Evolutionary conservation across 2,888 invertebrate genomes (phyloP).

Genomic region (Cyaniris semiargus): DNA sequence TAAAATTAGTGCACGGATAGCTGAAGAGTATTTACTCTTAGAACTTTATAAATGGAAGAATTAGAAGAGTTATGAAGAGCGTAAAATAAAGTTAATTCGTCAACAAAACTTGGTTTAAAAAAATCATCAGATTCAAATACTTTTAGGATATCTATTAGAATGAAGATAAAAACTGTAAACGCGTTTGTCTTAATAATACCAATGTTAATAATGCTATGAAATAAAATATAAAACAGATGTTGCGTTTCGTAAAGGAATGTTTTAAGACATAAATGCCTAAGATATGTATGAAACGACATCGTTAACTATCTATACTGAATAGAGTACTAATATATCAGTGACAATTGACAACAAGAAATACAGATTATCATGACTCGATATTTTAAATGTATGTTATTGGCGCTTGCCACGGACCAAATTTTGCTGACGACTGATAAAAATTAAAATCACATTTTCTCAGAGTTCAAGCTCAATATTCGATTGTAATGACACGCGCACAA

Average conservation of each 20-base stretch:
- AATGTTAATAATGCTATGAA: no score
- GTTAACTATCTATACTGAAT: not conserved
- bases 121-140: not conserved
- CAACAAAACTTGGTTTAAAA: slow-evolving; percentile 13
- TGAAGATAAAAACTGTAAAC: no score
- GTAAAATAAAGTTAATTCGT: not conserved
- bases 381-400: not conserved
- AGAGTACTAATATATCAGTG: not conserved
- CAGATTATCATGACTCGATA: no score
- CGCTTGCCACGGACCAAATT: not conserved
- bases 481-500: not conserved
- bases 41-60: not conserved
- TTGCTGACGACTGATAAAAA: not conserved
- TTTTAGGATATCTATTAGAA: no score
- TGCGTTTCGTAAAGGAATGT: not conserved
- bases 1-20: not conserved
- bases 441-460: slow-evolving; percentile 4
- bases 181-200: no score
- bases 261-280: not conserved
- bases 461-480: not conserved
- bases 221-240: not conserved
- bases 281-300: not conserved
- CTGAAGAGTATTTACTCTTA: not conserved
- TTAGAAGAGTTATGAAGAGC: not conserved
- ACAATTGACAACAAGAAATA: no score